Evolutionary conservation across 2,113 vertebrate genomes (phyloP).

Genomic region (Hypocryptadius cinnamomeus): DNA sequence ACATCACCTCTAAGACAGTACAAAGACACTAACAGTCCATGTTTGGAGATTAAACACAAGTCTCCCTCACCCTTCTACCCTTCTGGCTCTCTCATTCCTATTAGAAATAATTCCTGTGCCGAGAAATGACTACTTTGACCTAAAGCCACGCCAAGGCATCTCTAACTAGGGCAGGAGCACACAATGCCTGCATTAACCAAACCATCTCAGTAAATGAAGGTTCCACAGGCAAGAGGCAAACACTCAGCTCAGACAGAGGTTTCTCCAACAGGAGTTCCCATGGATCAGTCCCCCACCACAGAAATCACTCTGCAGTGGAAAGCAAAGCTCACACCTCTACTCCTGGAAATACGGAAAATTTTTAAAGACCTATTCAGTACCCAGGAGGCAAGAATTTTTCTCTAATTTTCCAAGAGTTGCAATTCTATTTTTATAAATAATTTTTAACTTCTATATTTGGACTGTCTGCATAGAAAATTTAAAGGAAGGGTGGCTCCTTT

Average conservation of each 20-base stretch:
- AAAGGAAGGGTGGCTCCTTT: background rate
- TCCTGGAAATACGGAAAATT: background rate
- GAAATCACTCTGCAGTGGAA: constrained; percentile 25
- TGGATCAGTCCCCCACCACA: background rate
- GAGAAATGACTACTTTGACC: background rate
- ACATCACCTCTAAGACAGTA: background rate
- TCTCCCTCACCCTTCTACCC: background rate
- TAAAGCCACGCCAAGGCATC: background rate
- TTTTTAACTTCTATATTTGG: background rate
- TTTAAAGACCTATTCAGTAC: constrained; percentile 20
- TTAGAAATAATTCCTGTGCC: background rate
- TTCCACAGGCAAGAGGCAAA: background rate
- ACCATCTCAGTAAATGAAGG: background rate
- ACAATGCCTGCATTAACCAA: constrained; percentile 20
- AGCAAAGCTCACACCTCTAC: constrained; percentile 26
- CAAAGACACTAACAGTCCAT: background rate
- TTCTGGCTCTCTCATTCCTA: background rate
- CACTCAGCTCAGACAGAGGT: background rate
- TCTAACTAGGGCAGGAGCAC: background rate
- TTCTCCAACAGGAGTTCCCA: background rate
- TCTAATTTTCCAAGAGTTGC: background rate
- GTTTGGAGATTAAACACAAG: background rate
- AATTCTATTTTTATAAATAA: background rate
- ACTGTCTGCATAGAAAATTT: background rate
- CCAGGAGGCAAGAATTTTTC: background rate